phyloP scores from a whole-genome alignment of 2,797 vertebrate genomes.

The Falco berigora region DNA sequence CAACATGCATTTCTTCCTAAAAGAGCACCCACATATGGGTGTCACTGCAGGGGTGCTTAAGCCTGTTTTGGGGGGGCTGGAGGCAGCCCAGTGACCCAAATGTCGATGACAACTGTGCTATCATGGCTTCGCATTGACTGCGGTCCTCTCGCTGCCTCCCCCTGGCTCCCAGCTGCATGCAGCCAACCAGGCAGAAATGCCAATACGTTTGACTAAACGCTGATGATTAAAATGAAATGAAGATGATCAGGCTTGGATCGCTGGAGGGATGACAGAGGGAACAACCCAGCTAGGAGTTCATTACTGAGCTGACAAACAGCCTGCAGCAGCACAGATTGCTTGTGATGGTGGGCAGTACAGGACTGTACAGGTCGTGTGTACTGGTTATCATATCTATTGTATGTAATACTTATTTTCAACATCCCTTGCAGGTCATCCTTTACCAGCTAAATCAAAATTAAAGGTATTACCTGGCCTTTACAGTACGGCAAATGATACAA shows the following conservation, averaged over 20 bases:
- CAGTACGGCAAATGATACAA: not conserved
- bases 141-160: not conserved
- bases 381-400: fast-evolving
- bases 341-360: fast-evolving
- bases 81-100: not conserved
- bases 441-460: not conserved
- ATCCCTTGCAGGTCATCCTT: not conserved
- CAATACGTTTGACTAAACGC: constrained; percentile 16
- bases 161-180: not conserved
- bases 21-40: fast-evolving
- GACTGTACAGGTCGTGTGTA: fast-evolving
- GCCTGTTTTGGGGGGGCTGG: not conserved
- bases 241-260: not conserved
- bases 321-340: not conserved
- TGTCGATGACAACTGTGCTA: fast-evolving
- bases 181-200: constrained; percentile 21
- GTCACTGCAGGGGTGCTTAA: not conserved
- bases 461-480: not conserved
- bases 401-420: not conserved
- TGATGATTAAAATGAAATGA: constrained; percentile 24
- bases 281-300: not conserved
- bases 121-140: not conserved
- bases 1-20: fast-evolving
- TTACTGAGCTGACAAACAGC: not conserved
- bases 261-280: not conserved